Conservation (phyloP, 2,797 vertebrate species). For the Coreius guichenoti region DNA sequence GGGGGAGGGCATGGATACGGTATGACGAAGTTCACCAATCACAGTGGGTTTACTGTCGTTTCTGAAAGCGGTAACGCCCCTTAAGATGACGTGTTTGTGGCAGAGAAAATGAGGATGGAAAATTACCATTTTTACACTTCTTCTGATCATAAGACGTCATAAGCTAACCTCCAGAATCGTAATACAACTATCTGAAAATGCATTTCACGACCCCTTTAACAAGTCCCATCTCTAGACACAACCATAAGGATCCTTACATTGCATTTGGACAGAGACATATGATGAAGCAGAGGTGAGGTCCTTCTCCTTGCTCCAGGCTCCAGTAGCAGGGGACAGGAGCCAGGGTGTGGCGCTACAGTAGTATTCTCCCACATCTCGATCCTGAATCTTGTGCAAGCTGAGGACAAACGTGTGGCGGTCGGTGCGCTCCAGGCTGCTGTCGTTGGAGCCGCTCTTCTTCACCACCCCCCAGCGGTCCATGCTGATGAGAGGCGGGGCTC, state of each 20-base stretch:
- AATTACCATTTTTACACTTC: not conserved
- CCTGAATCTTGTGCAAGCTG: conserved; percentile 82
- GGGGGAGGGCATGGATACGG: not conserved
- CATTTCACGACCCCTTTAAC: not conserved
- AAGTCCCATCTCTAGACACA: conserved; percentile 11
- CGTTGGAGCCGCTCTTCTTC: conserved; percentile 78
- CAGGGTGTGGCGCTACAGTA: conserved; percentile 89
- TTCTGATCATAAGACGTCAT: too few relatives aligned
- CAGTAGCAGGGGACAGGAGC: conserved; percentile 82
- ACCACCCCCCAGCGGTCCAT: conserved; percentile 87
- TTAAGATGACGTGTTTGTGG: not conserved
- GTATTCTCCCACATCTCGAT: conserved; percentile 89
- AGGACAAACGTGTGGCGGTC: conserved; percentile 82
- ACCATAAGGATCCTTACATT: conserved; percentile 78
- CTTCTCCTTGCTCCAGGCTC: conserved; percentile 84
- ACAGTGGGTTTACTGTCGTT: not conserved
- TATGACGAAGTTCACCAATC: accelerated
- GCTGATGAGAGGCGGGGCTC: conserved; percentile 73
- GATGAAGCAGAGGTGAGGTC: conserved; percentile 81
- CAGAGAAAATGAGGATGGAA: not conserved
- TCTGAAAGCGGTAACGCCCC: not conserved
- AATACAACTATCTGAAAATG: not conserved
- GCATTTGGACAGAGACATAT: conserved; percentile 87
- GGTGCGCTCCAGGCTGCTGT: conserved; percentile 86
- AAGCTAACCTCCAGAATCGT: not conserved